Evolutionary conservation across 2,113 vertebrate genomes (phyloP).

Genomic region (Struthio camelus): DNA sequence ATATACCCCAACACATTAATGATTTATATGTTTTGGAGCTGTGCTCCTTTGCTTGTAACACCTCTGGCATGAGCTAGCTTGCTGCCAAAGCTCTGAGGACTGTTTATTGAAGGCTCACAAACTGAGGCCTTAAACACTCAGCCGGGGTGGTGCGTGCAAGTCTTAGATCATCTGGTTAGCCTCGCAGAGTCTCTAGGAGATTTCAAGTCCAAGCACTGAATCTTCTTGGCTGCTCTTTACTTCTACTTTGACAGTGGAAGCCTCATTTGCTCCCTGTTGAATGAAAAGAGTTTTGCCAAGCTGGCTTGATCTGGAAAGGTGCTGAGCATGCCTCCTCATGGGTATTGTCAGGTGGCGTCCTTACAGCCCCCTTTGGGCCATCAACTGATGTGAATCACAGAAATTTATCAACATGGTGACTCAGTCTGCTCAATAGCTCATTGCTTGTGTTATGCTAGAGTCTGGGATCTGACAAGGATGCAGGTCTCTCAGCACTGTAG

Average conservation of each 20-base stretch:
- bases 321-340: not conserved
- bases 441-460: not conserved
- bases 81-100: not conserved
- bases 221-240: not conserved
- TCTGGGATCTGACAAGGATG: not conserved
- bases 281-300: not conserved
- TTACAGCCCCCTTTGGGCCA: not conserved
- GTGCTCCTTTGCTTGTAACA: not conserved
- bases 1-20: not conserved
- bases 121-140: not conserved
- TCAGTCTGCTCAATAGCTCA: not conserved
- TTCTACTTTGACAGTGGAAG: not conserved
- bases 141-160: not conserved
- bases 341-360: not conserved
- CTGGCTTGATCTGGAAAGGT: not conserved
- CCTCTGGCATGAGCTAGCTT: not conserved
- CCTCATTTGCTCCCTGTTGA: not conserved
- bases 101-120: not conserved
- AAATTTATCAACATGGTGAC: not conserved
- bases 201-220: not conserved
- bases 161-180: not conserved
- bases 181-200: not conserved
- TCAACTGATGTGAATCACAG: not conserved
- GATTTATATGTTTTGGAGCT: slow-evolving; percentile 10
- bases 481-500: not conserved